phyloP scores from a whole-genome alignment of 2,797 vertebrate species.

The Neosalanx taihuensis region DNA sequence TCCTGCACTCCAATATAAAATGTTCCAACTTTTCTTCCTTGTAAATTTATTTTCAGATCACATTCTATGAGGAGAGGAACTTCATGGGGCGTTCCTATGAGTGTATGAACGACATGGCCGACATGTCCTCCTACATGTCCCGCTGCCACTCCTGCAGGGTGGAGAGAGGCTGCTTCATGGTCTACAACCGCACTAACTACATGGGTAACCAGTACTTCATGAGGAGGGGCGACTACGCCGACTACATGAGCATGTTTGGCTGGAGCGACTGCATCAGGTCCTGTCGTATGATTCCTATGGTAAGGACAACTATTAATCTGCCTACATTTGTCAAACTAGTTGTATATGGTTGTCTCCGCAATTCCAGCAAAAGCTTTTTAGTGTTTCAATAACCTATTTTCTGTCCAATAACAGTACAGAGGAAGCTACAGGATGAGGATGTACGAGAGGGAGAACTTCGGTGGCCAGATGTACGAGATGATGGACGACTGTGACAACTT shows the following conservation, averaged over 20 bases:
- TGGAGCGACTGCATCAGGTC: background rate
- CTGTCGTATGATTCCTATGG: slow-evolving; percentile 7
- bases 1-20: too few species aligned
- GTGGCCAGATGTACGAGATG: slow-evolving; percentile 43
- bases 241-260: background rate
- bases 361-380: too few species aligned
- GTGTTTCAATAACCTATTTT: background rate
- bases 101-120: background rate
- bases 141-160: slow-evolving; percentile 8
- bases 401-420: slow-evolving; percentile 18
- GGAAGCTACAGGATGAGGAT: slow-evolving; percentile 49
- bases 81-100: slow-evolving; percentile 6
- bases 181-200: slow-evolving; percentile 11
- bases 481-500: slow-evolving; percentile 51
- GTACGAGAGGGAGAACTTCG: slow-evolving; percentile 51
- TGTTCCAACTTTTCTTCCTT: too few species aligned
- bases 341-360: too few species aligned
- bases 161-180: slow-evolving; percentile 5
- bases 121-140: slow-evolving; percentile 9
- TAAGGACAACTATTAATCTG: too few species aligned
- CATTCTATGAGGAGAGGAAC: slow-evolving; percentile 11
- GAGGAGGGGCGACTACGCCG: slow-evolving; percentile 5
- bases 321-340: too few species aligned
- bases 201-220: slow-evolving; percentile 10
- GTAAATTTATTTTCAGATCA: too few species aligned